Conservation (phyloP, 2,888 invertebrate species). For the Nezara viridula region DNA sequence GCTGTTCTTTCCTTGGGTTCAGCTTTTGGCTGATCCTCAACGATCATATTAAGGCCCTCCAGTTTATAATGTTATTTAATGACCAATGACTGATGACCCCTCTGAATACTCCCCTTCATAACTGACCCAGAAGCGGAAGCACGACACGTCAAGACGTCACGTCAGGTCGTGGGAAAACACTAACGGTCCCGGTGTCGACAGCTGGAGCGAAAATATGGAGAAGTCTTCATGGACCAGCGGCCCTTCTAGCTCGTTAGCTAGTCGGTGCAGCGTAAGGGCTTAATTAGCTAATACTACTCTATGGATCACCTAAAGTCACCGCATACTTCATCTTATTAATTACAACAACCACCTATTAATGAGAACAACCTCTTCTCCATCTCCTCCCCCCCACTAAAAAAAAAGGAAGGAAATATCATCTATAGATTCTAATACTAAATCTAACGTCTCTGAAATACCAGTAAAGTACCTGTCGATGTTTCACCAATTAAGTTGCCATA, state of each 20-base stretch:
- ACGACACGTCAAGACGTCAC: slow-evolving; percentile 4
- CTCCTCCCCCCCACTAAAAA: too few species aligned
- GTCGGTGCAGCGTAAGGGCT: neutral
- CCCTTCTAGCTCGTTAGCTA: neutral
- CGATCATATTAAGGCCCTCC: neutral
- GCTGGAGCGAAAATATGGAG: neutral
- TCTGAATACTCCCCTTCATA: neutral
- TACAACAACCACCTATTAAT: neutral
- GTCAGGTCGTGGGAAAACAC: neutral
- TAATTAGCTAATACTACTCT: neutral
- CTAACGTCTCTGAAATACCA: too few species aligned
- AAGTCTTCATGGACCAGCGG: neutral
- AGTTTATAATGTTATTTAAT: neutral
- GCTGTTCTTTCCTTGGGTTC: too few species aligned
- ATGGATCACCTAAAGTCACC: too few species aligned
- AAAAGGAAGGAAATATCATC: too few species aligned
- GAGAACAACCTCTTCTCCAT: too few species aligned
- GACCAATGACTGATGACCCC: neutral
- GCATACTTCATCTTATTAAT: neutral
- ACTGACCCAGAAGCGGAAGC: neutral
- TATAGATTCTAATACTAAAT: too few species aligned
- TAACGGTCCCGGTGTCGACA: neutral
- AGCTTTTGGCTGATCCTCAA: too few species aligned
- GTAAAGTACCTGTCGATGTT: too few species aligned
- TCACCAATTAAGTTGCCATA: too few species aligned